Evolutionary conservation across 2,888 invertebrate genomes (phyloP).

Genomic region (Euphydryas editha): DNA sequence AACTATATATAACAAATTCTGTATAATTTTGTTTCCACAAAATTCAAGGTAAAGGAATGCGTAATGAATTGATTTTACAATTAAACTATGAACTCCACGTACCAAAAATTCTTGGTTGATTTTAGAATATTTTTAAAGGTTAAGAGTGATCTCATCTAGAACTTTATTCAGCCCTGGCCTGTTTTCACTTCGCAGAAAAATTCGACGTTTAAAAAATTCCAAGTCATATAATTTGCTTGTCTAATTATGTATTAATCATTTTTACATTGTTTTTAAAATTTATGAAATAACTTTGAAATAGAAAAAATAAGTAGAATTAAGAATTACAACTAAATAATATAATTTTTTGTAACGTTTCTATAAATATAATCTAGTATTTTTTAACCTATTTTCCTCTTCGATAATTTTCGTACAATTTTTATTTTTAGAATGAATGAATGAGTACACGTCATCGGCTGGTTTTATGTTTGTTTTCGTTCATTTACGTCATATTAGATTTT

Average conservation of each 20-base stretch:
- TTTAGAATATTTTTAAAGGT: slow-evolving; percentile 16
- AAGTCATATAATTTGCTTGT: too few species aligned
- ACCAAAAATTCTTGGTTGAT: too few species aligned
- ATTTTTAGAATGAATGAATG: slow-evolving; percentile 37
- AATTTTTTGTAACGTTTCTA: background rate
- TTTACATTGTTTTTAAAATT: too few species aligned
- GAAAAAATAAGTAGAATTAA: background rate
- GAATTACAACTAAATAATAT: background rate
- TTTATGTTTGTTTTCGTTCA: slow-evolving; percentile 36
- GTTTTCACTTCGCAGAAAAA: slow-evolving; percentile 18
- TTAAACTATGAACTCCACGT: too few species aligned
- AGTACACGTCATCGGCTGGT: slow-evolving; percentile 37
- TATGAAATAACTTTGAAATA: background rate
- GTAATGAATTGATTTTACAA: too few species aligned
- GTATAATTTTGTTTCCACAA: too few species aligned
- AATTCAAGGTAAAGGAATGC: too few species aligned
- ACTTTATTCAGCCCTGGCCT: slow-evolving; percentile 17
- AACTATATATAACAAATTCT: too few species aligned
- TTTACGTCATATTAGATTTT: slow-evolving; percentile 40
- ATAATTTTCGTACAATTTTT: slow-evolving; percentile 2
- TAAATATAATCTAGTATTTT: background rate
- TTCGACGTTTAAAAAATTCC: background rate
- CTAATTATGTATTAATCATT: too few species aligned
- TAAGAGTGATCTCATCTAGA: slow-evolving; percentile 18
- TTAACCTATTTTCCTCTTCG: slow-evolving; percentile 11